Evolutionary conservation across 2,113 vertebrate species (phyloP).

Genomic region (Gadus macrocephalus): DNA sequence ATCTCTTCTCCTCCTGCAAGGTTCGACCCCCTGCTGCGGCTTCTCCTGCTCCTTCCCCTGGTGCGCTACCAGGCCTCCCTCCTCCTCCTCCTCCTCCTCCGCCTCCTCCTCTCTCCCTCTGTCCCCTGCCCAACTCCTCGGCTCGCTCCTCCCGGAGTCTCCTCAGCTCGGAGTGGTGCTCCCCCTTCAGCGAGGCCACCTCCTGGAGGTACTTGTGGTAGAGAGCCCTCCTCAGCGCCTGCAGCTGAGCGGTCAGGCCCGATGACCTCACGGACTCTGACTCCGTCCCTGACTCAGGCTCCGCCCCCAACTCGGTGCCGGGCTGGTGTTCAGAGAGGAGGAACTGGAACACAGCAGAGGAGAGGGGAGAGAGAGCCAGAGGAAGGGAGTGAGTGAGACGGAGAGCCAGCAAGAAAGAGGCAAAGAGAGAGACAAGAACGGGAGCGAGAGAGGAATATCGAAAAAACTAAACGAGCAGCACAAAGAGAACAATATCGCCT

Average conservation of each 20-base stretch:
- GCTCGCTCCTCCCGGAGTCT: conserved; percentile 34
- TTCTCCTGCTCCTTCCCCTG: conserved; percentile 23
- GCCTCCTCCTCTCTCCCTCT: conserved; percentile 20
- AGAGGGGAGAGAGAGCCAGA: background rate
- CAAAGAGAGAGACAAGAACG: conserved; percentile 23
- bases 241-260: conserved; percentile 62
- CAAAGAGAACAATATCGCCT: too few relatives aligned
- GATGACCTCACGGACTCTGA: conserved; percentile 26
- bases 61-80: conserved; percentile 29
- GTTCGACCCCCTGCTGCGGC: conserved; percentile 40
- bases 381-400: conserved; percentile 26
- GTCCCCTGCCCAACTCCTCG: conserved; percentile 18
- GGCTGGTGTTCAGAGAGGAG: conserved; percentile 8
- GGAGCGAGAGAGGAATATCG: background rate
- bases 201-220: conserved; percentile 66
- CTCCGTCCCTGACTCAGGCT: conserved; percentile 10
- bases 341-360: conserved; percentile 29
- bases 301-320: conserved; percentile 35
- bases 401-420: conserved; percentile 8
- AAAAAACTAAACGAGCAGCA: background rate
- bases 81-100: conserved; percentile 12
- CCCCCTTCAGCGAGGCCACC: conserved; percentile 61
- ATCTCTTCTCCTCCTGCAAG: conserved; percentile 67
- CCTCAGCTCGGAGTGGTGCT: conserved; percentile 62
- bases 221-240: conserved; percentile 60